Base-by-base conservation (phyloP, 2,113 vertebrate species). In the sheep (Ovis aries) region DNA sequence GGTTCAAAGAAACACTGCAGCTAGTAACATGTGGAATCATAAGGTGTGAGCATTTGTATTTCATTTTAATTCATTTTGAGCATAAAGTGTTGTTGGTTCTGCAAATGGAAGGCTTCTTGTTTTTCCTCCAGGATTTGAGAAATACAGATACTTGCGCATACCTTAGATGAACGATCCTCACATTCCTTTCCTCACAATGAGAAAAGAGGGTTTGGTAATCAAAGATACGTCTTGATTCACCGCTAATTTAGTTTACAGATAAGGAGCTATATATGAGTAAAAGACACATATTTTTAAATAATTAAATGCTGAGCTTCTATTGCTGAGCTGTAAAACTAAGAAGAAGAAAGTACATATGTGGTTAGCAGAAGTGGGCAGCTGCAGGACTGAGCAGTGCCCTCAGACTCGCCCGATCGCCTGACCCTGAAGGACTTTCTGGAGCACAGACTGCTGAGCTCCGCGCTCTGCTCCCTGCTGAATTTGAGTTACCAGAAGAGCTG, bases 41-140 rank as follows among this genome's bases (percentile, higher is more conserved):
- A 97, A 88, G 48, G 43, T 85, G 64, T 91, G 64, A 83, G 71
- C 36, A 93, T 96, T 96, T 78, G 21, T 92, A 21, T 95, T 96
- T 89, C 31, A 89, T 94, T 96, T 94, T 92, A 96, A 95, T 94
- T 92, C 57, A 92, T 77, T 50, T 94, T 95, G 93, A 86, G 74
- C 5, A 6, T 33, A 45, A 88, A 71, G 48, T 29, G 15, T 27
- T 53, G 36, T 77, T 59, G 40, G 53, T 88, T 71, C 29, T 96
- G 80, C 48, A 74, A 21, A 88, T 45, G 60, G 55, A 91, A 94
- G 40, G 16, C 33, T 27, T 40, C 11, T 52, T 90, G 60, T 67
- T 95, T 96, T 17, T 25, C 36, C 64, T 97, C 93, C 36, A 88
- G 40, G n/a, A 77, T 96, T 93, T 97, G 77, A 83, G 43, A 93